These are phyloP conservation scores for Montipora efflorescens DNA, from an alignment of 64 coral and sea anemone genomes.

Conservation along the genomic window DNA sequence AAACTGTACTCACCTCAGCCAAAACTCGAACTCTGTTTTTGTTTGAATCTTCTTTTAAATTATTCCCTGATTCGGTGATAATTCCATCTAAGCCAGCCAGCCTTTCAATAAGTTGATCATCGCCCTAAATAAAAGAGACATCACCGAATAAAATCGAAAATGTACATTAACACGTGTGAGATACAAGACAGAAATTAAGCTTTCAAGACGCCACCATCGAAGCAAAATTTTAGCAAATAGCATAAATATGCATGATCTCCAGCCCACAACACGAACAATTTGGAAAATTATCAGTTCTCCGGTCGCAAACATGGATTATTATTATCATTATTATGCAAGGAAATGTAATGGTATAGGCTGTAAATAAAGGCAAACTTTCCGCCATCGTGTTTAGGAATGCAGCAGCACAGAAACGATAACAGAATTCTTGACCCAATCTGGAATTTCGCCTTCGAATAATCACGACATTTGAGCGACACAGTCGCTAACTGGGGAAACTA, in stretches of 20 bases:
- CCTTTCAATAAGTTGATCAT: conserved; percentile 93
- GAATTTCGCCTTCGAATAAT: conserved; percentile 50
- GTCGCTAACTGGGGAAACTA: background rate
- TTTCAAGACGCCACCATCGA: background rate
- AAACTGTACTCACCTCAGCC: conserved; percentile 80
- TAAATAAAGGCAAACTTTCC: background rate
- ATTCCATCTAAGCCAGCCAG: conserved; percentile 95
- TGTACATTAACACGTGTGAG: conserved; percentile 10
- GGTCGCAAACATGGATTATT: conserved; percentile 2
- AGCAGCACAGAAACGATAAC: conserved; percentile 4
- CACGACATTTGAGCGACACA: background rate
- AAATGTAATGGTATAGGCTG: background rate
- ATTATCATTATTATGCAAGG: background rate
- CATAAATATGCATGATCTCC: conserved; percentile 58
- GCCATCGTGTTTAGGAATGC: conserved; percentile 27
- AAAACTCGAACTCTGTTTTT: conserved; percentile 77
- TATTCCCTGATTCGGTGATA: conserved; percentile 78
- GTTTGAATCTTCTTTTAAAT: conserved; percentile 77
- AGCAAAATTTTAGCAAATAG: background rate
- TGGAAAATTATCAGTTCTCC: conserved; percentile 40
- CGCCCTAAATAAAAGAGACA: conserved; percentile 71
- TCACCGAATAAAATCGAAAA: background rate
- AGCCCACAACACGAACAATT: conserved; percentile 35
- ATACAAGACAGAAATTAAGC: background rate
- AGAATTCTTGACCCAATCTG: conserved; percentile 34